Conservation (phyloP, 2,888 invertebrate genomes). For the Brenthis daphne region DNA sequence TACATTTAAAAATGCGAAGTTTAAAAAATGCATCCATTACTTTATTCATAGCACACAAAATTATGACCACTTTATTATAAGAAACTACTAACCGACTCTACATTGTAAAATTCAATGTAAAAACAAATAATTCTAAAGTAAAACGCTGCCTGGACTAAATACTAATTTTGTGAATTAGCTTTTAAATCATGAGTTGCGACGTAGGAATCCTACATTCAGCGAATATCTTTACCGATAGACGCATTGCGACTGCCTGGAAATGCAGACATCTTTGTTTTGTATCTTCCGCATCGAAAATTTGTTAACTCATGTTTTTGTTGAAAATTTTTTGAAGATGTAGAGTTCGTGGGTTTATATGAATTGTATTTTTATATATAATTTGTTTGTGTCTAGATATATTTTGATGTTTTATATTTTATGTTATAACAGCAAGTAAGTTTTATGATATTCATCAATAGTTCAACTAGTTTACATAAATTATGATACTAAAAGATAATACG, state of each 20-base stretch:
- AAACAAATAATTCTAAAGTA: neutral
- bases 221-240: conserved; percentile 41
- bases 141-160: neutral
- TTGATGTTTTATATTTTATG: neutral
- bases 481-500: neutral
- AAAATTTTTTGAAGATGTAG: conserved; percentile 5
- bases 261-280: conserved; percentile 42
- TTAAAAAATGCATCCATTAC: conserved; percentile 1
- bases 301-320: conserved; percentile 32
- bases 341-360: neutral
- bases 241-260: conserved; percentile 40
- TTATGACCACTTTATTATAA: neutral
- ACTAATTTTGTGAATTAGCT: conserved; percentile 33
- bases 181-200: conserved; percentile 33
- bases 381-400: neutral
- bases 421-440: no score
- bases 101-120: neutral
- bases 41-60: neutral
- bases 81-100: neutral
- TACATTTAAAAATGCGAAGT: neutral
- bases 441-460: no score
- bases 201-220: conserved; percentile 20
- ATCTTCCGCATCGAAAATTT: conserved; percentile 41
- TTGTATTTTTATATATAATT: neutral
- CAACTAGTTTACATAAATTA: no score